Percentiles rank a stretch among this genome's conserved stretches.
phyloP scores from a whole-genome alignment of 1,140 invertebrate species.

The Camponotus vicinus region DNA sequence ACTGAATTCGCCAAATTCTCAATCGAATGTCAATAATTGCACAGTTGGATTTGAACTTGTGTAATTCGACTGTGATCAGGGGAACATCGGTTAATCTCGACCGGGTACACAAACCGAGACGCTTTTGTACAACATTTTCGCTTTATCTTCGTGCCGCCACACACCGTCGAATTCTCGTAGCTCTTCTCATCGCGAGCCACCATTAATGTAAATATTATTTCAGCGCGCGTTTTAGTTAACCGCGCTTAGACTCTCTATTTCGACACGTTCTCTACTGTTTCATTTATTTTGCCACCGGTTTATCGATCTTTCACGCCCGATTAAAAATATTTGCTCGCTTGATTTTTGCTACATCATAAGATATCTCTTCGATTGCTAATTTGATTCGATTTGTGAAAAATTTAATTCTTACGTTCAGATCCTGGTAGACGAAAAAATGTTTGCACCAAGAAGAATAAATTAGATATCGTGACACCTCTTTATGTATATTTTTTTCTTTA shows the following conservation, averaged over 20 bases:
- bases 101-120: conserved; percentile 44
- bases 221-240: conserved; percentile 57
- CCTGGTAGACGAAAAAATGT: not conserved
- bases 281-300: conserved; percentile 42
- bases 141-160: conserved; percentile 67
- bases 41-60: conserved; percentile 54
- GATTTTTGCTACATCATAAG: conserved; percentile 7
- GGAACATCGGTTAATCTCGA: conserved; percentile 60
- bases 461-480: not conserved
- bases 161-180: conserved; percentile 37
- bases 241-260: conserved; percentile 19
- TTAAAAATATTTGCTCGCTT: conserved; percentile 43
- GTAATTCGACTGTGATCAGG: conserved; percentile 72
- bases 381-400: not conserved
- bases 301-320: conserved; percentile 18
- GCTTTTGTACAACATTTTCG: conserved; percentile 72
- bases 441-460: not conserved
- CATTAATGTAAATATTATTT: conserved; percentile 66
- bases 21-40: conserved; percentile 77
- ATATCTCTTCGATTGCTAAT: not conserved
- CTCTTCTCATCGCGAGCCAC: conserved; percentile 50
- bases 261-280: conserved; percentile 38
- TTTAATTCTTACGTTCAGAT: not conserved
- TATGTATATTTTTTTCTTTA: not conserved
- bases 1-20: conserved; percentile 72